These are phyloP conservation scores for Temnothorax ravouxi DNA, from an alignment of 2,888 invertebrate species.

Conservation along the genomic window DNA sequence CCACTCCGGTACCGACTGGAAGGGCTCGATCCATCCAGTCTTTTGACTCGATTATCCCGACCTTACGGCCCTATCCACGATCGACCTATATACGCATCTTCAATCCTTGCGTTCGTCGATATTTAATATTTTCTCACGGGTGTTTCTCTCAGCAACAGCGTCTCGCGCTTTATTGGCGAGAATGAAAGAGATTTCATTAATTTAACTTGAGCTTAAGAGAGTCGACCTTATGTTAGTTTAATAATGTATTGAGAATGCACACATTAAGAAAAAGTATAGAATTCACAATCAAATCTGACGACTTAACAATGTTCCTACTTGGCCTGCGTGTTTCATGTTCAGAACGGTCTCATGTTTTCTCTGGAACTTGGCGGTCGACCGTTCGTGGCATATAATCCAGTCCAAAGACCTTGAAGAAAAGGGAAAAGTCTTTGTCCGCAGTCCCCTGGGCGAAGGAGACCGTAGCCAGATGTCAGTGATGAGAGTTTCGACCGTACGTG, in stretches of 20 bases:
- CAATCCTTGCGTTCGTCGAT: background rate
- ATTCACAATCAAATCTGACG: background rate
- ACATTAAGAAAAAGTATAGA: background rate
- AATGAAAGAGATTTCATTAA: background rate
- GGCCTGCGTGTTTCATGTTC: background rate
- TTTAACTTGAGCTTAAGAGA: background rate
- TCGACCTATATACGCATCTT: background rate
- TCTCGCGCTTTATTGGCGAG: background rate
- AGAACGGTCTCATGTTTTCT: background rate
- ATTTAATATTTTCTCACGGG: background rate
- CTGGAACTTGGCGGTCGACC: background rate
- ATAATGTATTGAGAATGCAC: background rate
- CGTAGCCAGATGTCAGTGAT: constrained; percentile 74
- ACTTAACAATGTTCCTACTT: background rate
- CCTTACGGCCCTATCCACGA: background rate
- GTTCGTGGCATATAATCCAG: constrained; percentile 62
- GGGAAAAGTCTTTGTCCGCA: constrained; percentile 4
- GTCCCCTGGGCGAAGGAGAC: constrained; percentile 70
- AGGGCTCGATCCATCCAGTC: constrained; percentile 26
- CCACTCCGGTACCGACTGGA: constrained; percentile 72
- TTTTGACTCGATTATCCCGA: constrained; percentile 42
- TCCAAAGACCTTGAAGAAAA: constrained; percentile 61
- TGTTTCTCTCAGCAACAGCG: background rate
- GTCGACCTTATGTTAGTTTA: background rate
- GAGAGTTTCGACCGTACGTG: constrained; percentile 59